Evolutionary conservation across 2,113 vertebrate genomes (phyloP), one percentile per base, ranked within the genome.

Genomic region (Archocentrus centrarchus): DNA sequence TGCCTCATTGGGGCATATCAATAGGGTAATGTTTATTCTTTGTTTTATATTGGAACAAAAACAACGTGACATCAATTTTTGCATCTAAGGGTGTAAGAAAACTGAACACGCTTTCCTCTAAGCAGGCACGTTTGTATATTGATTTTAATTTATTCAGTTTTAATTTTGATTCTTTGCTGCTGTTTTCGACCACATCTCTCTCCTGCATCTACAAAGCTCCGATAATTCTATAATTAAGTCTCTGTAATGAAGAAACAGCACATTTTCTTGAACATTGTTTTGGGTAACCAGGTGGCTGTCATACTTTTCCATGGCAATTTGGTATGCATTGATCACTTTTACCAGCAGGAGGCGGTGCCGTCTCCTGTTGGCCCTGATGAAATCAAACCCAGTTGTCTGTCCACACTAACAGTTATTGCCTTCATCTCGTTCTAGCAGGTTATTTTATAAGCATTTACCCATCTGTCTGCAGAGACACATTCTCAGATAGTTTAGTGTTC

Each of bases 301-400:
- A 20, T 27, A 32, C 64, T 50, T 41, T 53, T 53, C 50, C 6
- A 70, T 53, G 44, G 44, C 3, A 18, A 3, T 68, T 70, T 20
- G 44, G 24, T 50, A 70, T 70, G 66, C 17, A 47, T 7, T 20
- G 24, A 50, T 24, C 30, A 3, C 22, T 78, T 9, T 77, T 7
- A 75, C 89, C 92, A 92, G 64, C 79, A 86, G 89, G 82, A 6
- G 88, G 85, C 50, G 3, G 17, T 80, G 44, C 79, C 55, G 4
- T 24, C 66, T 10, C 7, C 5, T 73, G 22, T 20, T 70, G 18
- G 8, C 18, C 59, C 27, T 63, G 17, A 13, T 47, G 13, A 5
- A 32, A 50, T 50, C 1, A 8, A 37, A 24, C 14, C 1, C 6
- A 15, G 17, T 6, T 73, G 1, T 73, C 66, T 73, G 27, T 13